These are phyloP conservation scores for Struthidea cinerea DNA, from an alignment of 2,113 vertebrate species.

Conservation along the genomic window DNA sequence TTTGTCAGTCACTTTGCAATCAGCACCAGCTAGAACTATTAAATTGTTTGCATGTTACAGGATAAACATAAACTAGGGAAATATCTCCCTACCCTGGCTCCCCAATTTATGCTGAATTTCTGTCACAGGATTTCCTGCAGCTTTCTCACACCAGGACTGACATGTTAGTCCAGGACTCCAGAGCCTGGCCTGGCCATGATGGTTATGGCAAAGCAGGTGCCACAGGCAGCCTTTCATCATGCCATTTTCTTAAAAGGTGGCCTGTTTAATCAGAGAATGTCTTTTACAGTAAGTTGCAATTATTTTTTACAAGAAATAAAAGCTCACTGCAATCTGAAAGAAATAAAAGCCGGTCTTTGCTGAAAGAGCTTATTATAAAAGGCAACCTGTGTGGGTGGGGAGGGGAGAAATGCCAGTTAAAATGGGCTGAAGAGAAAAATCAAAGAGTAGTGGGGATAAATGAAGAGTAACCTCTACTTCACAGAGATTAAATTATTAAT, in stretches of 20 bases:
- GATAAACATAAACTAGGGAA: background rate
- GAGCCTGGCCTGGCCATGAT: background rate
- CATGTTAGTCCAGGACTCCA: no score
- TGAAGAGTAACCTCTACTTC: background rate
- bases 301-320: conserved; percentile 19
- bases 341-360: background rate
- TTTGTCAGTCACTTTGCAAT: background rate
- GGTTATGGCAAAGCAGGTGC: background rate
- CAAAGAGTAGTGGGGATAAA: conserved; percentile 1
- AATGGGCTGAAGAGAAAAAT: conserved; percentile 6
- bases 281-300: background rate
- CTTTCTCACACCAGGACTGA: background rate
- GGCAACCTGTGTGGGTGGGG: background rate
- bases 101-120: background rate
- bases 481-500: conserved; percentile 30
- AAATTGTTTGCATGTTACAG: background rate
- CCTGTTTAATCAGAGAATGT: background rate
- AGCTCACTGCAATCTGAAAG: background rate
- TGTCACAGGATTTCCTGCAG: background rate
- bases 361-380: background rate
- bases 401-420: background rate
- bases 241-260: background rate
- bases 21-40: background rate
- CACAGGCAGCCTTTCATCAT: background rate
- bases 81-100: background rate